These are phyloP conservation scores for Phrynocephalus guinanensis DNA, from an alignment of 2,797 vertebrate species.

Conservation along the genomic window DNA sequence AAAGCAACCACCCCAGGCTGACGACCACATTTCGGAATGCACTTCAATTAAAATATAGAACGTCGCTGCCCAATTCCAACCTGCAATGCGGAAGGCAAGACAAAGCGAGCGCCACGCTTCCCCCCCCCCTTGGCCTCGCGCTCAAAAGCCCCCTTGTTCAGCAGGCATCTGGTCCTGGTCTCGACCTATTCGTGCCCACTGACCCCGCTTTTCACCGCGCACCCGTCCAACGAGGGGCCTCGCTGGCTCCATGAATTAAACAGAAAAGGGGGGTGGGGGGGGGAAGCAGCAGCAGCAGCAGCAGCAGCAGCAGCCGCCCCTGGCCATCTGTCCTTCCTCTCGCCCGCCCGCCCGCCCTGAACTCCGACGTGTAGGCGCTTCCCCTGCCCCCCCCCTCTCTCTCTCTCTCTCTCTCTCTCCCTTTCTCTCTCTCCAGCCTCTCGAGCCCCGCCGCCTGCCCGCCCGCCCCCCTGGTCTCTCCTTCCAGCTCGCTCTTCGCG, in stretches of 20 bases:
- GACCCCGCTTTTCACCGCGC: constrained; percentile 78
- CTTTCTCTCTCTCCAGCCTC: neutral
- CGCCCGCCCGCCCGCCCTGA: constrained; percentile 57
- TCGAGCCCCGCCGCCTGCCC: neutral
- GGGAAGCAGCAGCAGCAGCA: constrained; percentile 79
- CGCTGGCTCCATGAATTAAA: constrained; percentile 86
- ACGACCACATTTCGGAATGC: constrained; percentile 88
- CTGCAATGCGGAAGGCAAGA: constrained; percentile 96
- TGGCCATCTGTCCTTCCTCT: constrained; percentile 88
- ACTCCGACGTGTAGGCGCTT: constrained; percentile 53
- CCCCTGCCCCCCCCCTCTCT: neutral
- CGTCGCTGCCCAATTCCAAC: constrained; percentile 86
- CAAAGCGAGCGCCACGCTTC: constrained; percentile 91
- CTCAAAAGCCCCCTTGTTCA: constrained; percentile 94
- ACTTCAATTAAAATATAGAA: constrained; percentile 90
- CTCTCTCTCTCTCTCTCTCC: neutral
- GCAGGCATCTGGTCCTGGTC: constrained; percentile 94
- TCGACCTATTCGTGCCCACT: constrained; percentile 86
- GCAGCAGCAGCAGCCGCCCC: constrained; percentile 2
- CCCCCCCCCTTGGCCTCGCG: constrained; percentile 79
- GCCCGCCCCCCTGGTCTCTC: neutral
- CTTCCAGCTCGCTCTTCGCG: too few species aligned
- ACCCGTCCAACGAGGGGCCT: constrained; percentile 84
- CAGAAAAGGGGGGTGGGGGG: neutral
- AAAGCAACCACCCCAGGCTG: constrained; percentile 59